phyloP scores from a whole-genome alignment of 1,140 invertebrate species.

The Eciton burchellii region DNA sequence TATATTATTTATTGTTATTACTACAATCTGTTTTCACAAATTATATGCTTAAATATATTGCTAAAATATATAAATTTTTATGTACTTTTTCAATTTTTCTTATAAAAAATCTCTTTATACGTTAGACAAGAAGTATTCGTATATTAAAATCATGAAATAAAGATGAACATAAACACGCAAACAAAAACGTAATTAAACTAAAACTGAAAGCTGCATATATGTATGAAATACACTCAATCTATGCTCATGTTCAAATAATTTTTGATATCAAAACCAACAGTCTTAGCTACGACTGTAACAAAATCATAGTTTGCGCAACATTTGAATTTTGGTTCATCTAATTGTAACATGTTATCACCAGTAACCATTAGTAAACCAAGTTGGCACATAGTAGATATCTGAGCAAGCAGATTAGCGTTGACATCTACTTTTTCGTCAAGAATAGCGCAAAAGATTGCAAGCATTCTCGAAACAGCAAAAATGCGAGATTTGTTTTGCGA shows the following conservation, averaged over 20 bases:
- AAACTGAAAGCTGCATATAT: slow-evolving; percentile 7
- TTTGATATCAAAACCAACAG: slow-evolving; percentile 90
- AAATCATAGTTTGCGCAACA: slow-evolving; percentile 91
- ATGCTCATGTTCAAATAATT: slow-evolving; percentile 87
- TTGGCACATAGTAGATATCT: slow-evolving; percentile 91
- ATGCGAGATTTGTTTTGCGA: slow-evolving; percentile 88
- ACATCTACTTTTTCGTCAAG: slow-evolving; percentile 93
- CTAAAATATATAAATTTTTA: slow-evolving; percentile 44
- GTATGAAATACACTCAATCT: slow-evolving; percentile 9
- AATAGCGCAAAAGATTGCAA: slow-evolving; percentile 97
- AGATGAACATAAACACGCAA: neutral
- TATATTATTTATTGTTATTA: too few species aligned
- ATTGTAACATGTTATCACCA: slow-evolving; percentile 86
- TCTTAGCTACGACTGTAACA: slow-evolving; percentile 89
- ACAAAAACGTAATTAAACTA: too few species aligned
- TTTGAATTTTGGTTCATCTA: slow-evolving; percentile 90
- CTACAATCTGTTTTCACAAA: slow-evolving; percentile 23
- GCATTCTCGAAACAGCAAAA: slow-evolving; percentile 93
- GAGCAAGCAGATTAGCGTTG: slow-evolving; percentile 92
- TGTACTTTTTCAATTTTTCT: neutral
- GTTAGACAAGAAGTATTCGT: neutral
- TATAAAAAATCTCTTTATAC: neutral
- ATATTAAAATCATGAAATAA: neutral
- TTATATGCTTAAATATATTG: slow-evolving; percentile 14
- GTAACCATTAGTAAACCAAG: slow-evolving; percentile 89